Conservation (phyloP, 1,140 invertebrate genomes). For the Ceratina australensis region DNA sequence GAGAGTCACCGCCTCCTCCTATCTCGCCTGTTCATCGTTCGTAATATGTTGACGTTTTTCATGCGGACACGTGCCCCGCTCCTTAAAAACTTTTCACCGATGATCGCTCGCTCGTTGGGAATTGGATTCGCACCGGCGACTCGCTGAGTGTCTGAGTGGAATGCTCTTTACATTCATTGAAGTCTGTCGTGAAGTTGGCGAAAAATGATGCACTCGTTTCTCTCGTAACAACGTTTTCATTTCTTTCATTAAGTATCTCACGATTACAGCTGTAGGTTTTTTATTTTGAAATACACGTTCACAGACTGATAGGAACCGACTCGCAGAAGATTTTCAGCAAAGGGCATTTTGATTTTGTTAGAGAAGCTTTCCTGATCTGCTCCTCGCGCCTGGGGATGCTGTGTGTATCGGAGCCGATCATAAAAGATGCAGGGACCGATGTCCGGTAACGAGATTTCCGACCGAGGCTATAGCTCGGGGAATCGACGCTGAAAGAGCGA, state of each 20-base stretch:
- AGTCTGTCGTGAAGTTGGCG: too few species aligned
- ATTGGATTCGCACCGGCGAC: not conserved
- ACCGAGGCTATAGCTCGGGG: constrained; percentile 5
- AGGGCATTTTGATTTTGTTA: constrained; percentile 19
- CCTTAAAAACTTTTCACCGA: not conserved
- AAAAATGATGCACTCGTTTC: too few species aligned
- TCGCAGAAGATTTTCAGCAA: not conserved
- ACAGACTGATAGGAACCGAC: not conserved
- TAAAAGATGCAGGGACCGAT: constrained; percentile 39
- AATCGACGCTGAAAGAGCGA: constrained; percentile 16
- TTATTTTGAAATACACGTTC: too few species aligned
- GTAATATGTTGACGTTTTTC: constrained; percentile 42
- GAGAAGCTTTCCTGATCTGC: not conserved
- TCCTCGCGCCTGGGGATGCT: constrained; percentile 15
- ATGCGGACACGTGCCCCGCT: constrained; percentile 31
- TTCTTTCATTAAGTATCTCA: too few species aligned
- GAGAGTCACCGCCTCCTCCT: not conserved
- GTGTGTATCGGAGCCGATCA: constrained; percentile 18
- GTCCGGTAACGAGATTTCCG: constrained; percentile 47
- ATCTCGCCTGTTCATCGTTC: constrained; percentile 17
- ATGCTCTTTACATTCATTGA: not conserved
- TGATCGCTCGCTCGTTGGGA: not conserved
- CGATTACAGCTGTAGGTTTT: too few species aligned
- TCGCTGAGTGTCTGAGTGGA: too few species aligned
- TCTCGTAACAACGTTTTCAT: too few species aligned